A percentile compares a stretch with the other conserved stretches of the same genome.
phyloP scores from a whole-genome alignment of 2,113 vertebrate genomes.

The Tylochromis polylepis region DNA sequence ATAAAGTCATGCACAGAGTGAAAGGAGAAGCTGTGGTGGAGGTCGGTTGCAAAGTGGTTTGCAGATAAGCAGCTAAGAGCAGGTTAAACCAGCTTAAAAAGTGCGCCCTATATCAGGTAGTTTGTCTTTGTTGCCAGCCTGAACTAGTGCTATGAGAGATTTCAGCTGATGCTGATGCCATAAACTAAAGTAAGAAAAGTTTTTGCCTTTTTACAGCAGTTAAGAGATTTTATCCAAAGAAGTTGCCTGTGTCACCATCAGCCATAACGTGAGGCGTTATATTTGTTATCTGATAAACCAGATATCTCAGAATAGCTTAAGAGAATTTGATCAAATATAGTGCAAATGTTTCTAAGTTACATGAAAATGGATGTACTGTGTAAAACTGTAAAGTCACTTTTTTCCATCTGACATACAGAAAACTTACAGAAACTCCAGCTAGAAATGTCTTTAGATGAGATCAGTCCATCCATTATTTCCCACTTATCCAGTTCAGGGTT shows the following conservation, averaged over 20 bases:
- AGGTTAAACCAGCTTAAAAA: too few relatives aligned
- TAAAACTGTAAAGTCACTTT: not conserved
- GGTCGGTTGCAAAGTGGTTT: too few relatives aligned
- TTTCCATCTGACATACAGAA: not conserved
- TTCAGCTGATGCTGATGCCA: not conserved
- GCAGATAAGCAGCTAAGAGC: too few relatives aligned
- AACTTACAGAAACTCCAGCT: not conserved
- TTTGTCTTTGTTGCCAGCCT: not conserved
- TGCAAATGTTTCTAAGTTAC: not conserved
- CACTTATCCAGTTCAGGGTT: not conserved
- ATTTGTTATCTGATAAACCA: too few relatives aligned
- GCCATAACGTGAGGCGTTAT: too few relatives aligned
- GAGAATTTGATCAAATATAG: not conserved
- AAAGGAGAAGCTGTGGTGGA: not conserved
- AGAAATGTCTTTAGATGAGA: not conserved
- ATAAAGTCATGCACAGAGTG: too few relatives aligned
- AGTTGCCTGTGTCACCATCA: not conserved
- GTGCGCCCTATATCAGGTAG: too few relatives aligned
- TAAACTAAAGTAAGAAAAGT: too few relatives aligned
- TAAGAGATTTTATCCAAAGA: not conserved
- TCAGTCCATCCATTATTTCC: not conserved
- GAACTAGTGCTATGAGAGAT: not conserved
- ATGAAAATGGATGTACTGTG: not conserved
- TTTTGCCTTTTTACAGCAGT: not conserved
- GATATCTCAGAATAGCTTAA: not conserved